Base-by-base conservation (phyloP, 2,113 vertebrate genomes). In the Carassius auratus region DNA sequence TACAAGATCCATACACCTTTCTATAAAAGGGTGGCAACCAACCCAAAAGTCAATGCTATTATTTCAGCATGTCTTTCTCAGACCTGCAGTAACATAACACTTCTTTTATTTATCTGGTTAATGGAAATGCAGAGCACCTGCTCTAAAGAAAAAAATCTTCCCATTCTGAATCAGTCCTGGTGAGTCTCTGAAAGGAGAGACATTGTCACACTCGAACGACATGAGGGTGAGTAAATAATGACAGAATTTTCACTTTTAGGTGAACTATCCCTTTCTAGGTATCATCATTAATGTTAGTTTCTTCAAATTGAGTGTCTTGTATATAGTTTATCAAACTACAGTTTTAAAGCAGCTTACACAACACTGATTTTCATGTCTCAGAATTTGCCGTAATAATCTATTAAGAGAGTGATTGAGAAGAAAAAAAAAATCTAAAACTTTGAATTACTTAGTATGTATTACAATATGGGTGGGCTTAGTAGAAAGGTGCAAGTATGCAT, bases 391-490 rank as follows among this genome's bases (percentile, higher is more conserved):
- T 7, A 38, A 42, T n/a, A 73, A 73, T 73, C 38, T 74, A 13
- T 13, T 42, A 64, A 64, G 3, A 26, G 61, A 64, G 12, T 13
- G 62, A 74, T 1, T 55, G 14, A 55, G 5, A 0, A 4, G n/a
- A 30, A 30, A 36, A 69, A 69, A 66, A 1, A 38, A 38, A 30
- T 26, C 42, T 7, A 26, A 68, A 55, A 55, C 52, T 55, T 55
- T 0, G 1, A 59, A 30, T n/a, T 13, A 38, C 38, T 45, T 38
- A 74, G 77, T 38, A 86, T 21, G 8, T 61, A 62, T 69, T 17
- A n/a, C 57, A 55, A 36, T 85, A 86, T 89, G 86, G 90, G 91
- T 90, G 92, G 88, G 78, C 89, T 86, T 83, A 71, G 86, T 88
- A 83, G 73, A 79, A 19, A 80, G 57, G 79, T 55, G 26, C 50